Conservation (phyloP, 1,140 invertebrate species). For the Oreohelix idahoensis region DNA sequence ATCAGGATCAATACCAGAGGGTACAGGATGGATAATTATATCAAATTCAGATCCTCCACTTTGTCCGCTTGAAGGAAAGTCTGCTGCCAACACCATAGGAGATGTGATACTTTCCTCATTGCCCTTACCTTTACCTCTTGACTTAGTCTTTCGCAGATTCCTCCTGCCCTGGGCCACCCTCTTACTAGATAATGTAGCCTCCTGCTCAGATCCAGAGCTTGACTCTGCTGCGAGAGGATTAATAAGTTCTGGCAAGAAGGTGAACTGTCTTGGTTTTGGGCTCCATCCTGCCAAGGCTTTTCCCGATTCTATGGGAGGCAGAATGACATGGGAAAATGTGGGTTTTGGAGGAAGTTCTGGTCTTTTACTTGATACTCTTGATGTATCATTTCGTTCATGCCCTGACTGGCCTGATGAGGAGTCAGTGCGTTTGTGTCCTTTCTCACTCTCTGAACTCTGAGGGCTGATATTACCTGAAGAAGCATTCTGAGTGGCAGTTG, state of each 20-base stretch:
- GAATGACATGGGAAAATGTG: slow-evolving; percentile 37
- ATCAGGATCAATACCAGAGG: slow-evolving; percentile 27
- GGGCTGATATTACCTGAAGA: slow-evolving; percentile 38
- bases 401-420: slow-evolving; percentile 35
- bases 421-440: slow-evolving; percentile 36
- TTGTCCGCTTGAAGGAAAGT: slow-evolving; percentile 18
- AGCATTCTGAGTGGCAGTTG: neutral
- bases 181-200: slow-evolving; percentile 48
- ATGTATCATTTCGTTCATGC: slow-evolving; percentile 19
- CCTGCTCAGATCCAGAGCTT: slow-evolving; percentile 67
- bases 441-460: slow-evolving; percentile 37
- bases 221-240: slow-evolving; percentile 55
- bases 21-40: slow-evolving; percentile 37
- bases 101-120: slow-evolving; percentile 55
- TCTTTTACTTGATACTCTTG: slow-evolving; percentile 32
- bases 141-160: slow-evolving; percentile 68
- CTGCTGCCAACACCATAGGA: slow-evolving; percentile 38
- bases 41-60: slow-evolving; percentile 16
- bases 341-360: slow-evolving; percentile 50
- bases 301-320: slow-evolving; percentile 43
- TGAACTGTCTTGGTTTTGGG: slow-evolving; percentile 39
- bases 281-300: slow-evolving; percentile 41
- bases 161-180: slow-evolving; percentile 49
- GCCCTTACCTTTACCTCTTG: slow-evolving; percentile 69
- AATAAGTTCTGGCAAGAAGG: slow-evolving; percentile 40